Evolutionary conservation across 2,113 vertebrate species (phyloP), one percentile per base, ranked within the genome.

Genomic region (Petroica traversi): DNA sequence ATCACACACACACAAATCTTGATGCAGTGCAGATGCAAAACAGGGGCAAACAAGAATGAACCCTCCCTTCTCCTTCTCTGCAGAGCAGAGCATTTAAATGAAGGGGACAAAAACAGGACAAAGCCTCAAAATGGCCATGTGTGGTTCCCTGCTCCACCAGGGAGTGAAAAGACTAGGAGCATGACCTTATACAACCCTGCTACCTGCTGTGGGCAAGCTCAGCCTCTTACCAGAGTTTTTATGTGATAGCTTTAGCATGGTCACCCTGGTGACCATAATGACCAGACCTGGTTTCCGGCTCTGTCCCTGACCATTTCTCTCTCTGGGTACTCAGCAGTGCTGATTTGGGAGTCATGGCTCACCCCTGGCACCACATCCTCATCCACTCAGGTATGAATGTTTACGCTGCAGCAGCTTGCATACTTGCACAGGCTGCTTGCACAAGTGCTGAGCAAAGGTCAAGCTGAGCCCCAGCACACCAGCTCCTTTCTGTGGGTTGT

Each of bases 391-490:
- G 17, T 43, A 8, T 14, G 80, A 55, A 61, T 9, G 19, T 26
- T 68, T 19, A 12, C 0, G 0, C 24, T 38, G 43, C 12, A 66
- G 51, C 29, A 75, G 16, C 34, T 48, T 29, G 34, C 33, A 31
- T 2, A 2, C 25, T 49, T 66, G 7, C 33, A 59, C n/a, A 29
- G 78, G 17, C 11, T 41, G 19, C 71, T 64, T 69, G 26, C 40
- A 51, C 24, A 34, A 34, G 33, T 1, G 1, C 38, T 55, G 16
- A 93, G 33, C 41, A 73, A 88, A 75, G 0, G 5, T 20, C 34
- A 33, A 0, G 0, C 23, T 22, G 12, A 77, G 28, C 26, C 61
- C 16, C 33, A 34, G 18, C 1, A 6, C 14, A 9, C 4, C 61
- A 41, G 18, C 46, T 87, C 46, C 52, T 46, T 87, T 45, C 77